Evolutionary conservation across 2,888 invertebrate species (phyloP).

Genomic region (Lasius platythorax): DNA sequence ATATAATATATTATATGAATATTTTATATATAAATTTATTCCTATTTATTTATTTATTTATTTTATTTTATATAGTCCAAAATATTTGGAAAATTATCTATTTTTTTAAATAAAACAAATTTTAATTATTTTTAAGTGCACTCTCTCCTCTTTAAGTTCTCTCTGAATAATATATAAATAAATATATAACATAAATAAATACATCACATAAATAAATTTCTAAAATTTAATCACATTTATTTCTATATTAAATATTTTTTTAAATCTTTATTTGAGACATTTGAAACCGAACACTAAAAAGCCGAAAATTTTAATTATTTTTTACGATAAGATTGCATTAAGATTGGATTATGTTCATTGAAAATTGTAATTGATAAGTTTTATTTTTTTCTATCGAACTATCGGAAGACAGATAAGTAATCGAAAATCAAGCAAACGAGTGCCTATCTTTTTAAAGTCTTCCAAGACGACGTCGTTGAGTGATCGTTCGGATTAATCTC

Average conservation of each 20-base stretch:
- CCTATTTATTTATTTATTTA: too few relatives aligned
- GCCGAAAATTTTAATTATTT: not conserved
- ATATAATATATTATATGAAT: too few relatives aligned
- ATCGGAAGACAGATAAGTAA: not conserved
- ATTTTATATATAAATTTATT: too few relatives aligned
- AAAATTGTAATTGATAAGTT: not conserved
- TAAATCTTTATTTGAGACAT: not conserved
- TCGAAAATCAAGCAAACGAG: slow-evolving; percentile 63
- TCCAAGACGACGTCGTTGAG: slow-evolving; percentile 59
- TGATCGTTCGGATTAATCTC: slow-evolving; percentile 23
- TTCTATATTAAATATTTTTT: not conserved
- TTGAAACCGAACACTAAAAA: not conserved
- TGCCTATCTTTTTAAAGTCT: slow-evolving; percentile 70
- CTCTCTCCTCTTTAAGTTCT: not conserved
- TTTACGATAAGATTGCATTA: not conserved
- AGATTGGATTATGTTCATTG: slow-evolving; percentile 6
- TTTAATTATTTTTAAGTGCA: not conserved
- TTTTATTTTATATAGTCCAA: not conserved
- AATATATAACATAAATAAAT: not conserved
- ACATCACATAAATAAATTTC: not conserved
- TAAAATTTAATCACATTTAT: not conserved
- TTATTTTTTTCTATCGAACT: not conserved
- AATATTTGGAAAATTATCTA: not conserved
- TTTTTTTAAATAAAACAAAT: not conserved
- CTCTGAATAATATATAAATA: not conserved